Conservation (phyloP, 2,797 vertebrate genomes). For the Clarias fuscus region DNA sequence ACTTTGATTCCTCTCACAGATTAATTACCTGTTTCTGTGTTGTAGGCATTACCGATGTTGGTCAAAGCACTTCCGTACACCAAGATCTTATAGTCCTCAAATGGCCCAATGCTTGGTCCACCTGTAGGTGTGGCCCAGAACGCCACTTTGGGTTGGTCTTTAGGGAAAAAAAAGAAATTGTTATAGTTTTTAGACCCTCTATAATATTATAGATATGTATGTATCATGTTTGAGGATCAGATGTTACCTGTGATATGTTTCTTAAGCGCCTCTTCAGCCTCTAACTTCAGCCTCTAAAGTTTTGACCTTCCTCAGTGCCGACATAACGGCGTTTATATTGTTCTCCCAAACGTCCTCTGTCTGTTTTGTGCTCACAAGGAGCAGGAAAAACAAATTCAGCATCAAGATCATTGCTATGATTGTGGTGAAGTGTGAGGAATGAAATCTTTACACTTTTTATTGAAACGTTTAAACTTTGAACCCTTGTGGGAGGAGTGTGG, state of each 20-base stretch:
- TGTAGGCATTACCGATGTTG: constrained; percentile 1
- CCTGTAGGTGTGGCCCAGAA: neutral
- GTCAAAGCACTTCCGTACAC: neutral
- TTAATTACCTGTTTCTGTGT: neutral
- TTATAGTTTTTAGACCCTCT: too few relatives aligned
- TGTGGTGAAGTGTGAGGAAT: neutral
- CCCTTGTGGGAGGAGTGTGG: neutral
- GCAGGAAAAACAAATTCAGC: neutral
- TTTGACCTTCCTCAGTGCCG: neutral
- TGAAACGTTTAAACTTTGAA: neutral
- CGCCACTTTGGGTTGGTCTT: neutral
- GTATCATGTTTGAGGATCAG: too few relatives aligned
- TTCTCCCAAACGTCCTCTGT: neutral
- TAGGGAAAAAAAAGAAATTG: neutral
- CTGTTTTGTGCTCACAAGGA: neutral
- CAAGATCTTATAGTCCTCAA: neutral
- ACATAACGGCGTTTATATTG: neutral
- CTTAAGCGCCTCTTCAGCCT: neutral
- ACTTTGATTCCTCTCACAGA: neutral
- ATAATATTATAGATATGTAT: too few relatives aligned
- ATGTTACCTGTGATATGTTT: neutral
- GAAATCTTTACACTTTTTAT: neutral
- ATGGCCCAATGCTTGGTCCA: neutral
- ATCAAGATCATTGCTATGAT: neutral
- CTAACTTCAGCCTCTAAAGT: neutral